Percentiles rank a stretch among this genome's conserved stretches.
Evolutionary conservation across 1,140 invertebrate genomes (phyloP).

Genomic region (Zaprionus ghesquierei): DNA sequence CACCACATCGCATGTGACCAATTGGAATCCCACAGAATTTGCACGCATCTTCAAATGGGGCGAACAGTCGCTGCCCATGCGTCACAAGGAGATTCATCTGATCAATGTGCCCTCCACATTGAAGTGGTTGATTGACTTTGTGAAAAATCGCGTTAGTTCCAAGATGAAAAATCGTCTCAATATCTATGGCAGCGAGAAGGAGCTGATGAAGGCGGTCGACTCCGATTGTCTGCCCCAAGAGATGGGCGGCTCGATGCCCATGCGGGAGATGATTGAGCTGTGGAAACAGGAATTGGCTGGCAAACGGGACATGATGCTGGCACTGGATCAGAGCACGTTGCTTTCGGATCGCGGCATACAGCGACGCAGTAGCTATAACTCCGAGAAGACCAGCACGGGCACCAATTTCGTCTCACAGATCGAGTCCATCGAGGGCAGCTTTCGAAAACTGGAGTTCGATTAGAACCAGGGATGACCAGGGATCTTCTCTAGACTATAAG

Average conservation of each 20-base stretch:
- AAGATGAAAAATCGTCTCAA: slow-evolving; percentile 88
- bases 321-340: slow-evolving; percentile 88
- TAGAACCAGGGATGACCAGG: slow-evolving; percentile 61
- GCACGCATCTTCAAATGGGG: slow-evolving; percentile 87
- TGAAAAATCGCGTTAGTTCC: slow-evolving; percentile 86
- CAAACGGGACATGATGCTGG: slow-evolving; percentile 86
- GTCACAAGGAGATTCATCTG: slow-evolving; percentile 89
- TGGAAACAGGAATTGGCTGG: slow-evolving; percentile 86
- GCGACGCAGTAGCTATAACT: slow-evolving; percentile 83
- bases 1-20: slow-evolving; percentile 85
- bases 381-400: slow-evolving; percentile 68
- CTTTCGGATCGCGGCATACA: slow-evolving; percentile 84
- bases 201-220: slow-evolving; percentile 86
- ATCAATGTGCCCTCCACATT: slow-evolving; percentile 88
- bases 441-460: slow-evolving; percentile 89
- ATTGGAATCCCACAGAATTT: slow-evolving; percentile 88
- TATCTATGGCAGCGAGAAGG: slow-evolving; percentile 86
- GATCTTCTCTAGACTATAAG: slow-evolving; percentile 14
- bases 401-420: slow-evolving; percentile 79
- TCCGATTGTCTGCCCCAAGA: slow-evolving; percentile 88
- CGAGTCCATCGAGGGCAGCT: slow-evolving; percentile 86
- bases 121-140: slow-evolving; percentile 89
- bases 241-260: slow-evolving; percentile 89
- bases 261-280: slow-evolving; percentile 89
- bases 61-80: slow-evolving; percentile 90